Evolutionary conservation across 2,888 invertebrate genomes (phyloP).

Genomic region (Spodoptera exigua): DNA sequence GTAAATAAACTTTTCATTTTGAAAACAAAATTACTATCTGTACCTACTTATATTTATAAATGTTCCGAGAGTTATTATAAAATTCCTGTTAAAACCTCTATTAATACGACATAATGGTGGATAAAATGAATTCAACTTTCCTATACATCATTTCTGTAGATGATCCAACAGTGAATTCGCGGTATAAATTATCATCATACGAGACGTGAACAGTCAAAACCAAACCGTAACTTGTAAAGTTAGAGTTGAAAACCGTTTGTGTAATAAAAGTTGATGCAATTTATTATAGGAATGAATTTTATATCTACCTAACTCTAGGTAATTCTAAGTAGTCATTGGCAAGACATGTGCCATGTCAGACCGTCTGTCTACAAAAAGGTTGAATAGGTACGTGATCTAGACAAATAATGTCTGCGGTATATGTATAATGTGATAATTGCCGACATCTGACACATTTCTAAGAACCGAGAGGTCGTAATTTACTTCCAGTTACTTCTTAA

Average conservation of each 20-base stretch:
- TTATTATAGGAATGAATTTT: slow-evolving; percentile 32
- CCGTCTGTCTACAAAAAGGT: slow-evolving; percentile 41
- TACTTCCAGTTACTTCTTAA: no score
- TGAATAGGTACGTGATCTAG: slow-evolving; percentile 9
- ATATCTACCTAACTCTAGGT: slow-evolving; percentile 3
- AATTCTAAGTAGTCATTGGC: slow-evolving; percentile 31
- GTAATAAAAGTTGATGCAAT: slow-evolving; percentile 36
- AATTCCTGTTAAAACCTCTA: slow-evolving; percentile 23
- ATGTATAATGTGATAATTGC: slow-evolving; percentile 12
- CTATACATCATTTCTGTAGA: slow-evolving; percentile 37
- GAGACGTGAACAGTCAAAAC: neutral
- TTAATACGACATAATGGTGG: slow-evolving; percentile 11
- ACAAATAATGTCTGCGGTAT: slow-evolving; percentile 9
- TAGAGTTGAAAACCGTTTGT: slow-evolving; percentile 27
- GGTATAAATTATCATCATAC: slow-evolving; percentile 38
- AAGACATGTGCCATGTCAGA: slow-evolving; percentile 33
- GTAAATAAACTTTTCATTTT: no score
- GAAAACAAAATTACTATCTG: no score
- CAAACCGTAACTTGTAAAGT: accelerated
- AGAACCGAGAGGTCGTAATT: neutral
- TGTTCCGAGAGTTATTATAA: neutral
- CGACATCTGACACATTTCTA: neutral
- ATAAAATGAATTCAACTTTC: slow-evolving; percentile 34
- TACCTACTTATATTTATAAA: no score
- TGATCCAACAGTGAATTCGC: slow-evolving; percentile 46